A percentile compares a stretch with the other conserved stretches of the same genome.
Evolutionary conservation across 2,888 invertebrate genomes (phyloP).

Genomic region (Actias luna): DNA sequence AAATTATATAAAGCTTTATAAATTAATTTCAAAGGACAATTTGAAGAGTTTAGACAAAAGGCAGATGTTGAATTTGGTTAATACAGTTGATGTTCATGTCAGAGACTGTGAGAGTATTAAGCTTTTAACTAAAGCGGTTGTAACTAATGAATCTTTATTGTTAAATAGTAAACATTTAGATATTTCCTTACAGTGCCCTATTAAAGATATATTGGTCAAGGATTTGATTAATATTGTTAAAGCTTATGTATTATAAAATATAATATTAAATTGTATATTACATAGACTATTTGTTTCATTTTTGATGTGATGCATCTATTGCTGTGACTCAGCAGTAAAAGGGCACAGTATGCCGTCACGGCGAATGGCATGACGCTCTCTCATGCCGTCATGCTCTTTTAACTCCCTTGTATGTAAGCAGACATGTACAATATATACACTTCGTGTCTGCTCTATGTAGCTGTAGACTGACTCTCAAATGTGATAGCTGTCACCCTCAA

Average conservation of each 20-base stretch:
- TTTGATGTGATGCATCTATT: too few relatives aligned
- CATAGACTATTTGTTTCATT: background rate
- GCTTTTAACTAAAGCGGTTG: conserved; percentile 50
- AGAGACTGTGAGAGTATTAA: conserved; percentile 44
- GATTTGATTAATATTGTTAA: conserved; percentile 41
- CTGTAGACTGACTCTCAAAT: too few relatives aligned
- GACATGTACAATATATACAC: too few relatives aligned
- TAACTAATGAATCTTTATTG: conserved; percentile 46
- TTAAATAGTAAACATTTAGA: conserved; percentile 45
- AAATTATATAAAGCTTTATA: conserved; percentile 50
- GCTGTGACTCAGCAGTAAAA: too few relatives aligned
- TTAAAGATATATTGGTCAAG: conserved; percentile 36
- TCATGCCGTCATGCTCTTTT: too few relatives aligned
- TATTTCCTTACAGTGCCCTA: conserved; percentile 15
- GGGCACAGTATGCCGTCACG: too few relatives aligned
- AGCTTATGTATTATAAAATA: conserved; percentile 1
- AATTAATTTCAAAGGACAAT: conserved; percentile 55
- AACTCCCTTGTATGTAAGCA: too few relatives aligned
- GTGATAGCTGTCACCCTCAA: too few relatives aligned
- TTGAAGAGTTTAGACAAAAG: conserved; percentile 59
- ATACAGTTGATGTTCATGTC: conserved; percentile 38
- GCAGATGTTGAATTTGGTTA: conserved; percentile 53
- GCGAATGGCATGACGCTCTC: too few relatives aligned
- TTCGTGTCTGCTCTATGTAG: too few relatives aligned
- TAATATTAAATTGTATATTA: background rate